Conservation (phyloP, 1,140 invertebrate genomes). For the Laupala kohalensis region DNA sequence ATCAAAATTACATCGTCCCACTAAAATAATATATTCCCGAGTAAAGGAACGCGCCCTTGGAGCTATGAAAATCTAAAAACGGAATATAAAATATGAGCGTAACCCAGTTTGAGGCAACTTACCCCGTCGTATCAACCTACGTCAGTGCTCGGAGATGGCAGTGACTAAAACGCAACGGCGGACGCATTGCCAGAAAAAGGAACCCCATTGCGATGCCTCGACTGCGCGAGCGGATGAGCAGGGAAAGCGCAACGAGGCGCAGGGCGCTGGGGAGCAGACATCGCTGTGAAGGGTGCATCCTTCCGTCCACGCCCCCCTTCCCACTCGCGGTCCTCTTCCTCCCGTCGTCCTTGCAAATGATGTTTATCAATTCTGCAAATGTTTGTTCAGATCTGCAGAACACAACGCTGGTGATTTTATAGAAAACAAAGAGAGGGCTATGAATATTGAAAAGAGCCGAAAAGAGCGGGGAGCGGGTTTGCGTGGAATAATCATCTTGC, state of each 20-base stretch:
- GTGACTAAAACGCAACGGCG: too few species aligned
- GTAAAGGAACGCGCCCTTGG: too few species aligned
- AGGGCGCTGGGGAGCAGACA: too few species aligned
- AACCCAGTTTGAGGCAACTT: too few species aligned
- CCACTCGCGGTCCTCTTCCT: background rate
- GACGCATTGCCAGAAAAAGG: too few species aligned
- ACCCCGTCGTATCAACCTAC: too few species aligned
- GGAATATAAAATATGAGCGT: too few species aligned
- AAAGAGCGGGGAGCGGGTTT: background rate
- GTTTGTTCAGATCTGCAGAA: background rate
- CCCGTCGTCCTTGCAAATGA: background rate
- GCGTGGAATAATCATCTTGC: background rate
- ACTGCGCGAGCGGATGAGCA: background rate
- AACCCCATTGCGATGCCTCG: too few species aligned
- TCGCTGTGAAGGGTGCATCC: background rate
- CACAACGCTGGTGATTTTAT: background rate
- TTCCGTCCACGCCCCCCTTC: background rate
- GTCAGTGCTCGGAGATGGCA: too few species aligned
- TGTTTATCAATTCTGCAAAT: background rate
- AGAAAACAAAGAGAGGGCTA: background rate
- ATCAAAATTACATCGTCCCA: too few species aligned
- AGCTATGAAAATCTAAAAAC: too few species aligned
- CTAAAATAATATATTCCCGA: too few species aligned
- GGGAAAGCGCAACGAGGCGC: background rate
- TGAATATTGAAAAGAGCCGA: background rate